Evolutionary conservation across 2,888 invertebrate genomes (phyloP).

Genomic region (Asteroscopus sphinx): DNA sequence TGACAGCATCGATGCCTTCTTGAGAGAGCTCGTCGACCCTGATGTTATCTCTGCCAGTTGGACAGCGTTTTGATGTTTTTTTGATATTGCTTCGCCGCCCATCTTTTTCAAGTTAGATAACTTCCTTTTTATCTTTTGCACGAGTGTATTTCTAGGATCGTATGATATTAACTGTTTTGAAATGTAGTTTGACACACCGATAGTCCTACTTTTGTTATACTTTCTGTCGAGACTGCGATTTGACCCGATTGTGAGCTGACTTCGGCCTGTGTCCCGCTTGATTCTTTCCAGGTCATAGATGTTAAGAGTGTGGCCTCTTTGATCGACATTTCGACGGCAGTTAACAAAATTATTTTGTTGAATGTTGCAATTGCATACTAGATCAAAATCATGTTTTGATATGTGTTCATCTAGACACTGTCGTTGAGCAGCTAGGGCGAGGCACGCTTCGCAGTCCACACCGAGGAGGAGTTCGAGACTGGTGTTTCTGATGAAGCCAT

Average conservation of each 20-base stretch:
- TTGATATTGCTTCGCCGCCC: conserved; percentile 83
- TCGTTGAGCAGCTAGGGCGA: conserved; percentile 82
- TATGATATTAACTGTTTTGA: conserved; percentile 87
- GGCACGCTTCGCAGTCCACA: conserved; percentile 87
- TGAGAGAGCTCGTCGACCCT: conserved; percentile 83
- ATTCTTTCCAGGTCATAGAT: conserved; percentile 86
- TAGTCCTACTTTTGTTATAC: conserved; percentile 83
- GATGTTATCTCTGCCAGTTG: conserved; percentile 86
- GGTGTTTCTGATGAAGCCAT: conserved; percentile 86
- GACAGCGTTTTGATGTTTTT: conserved; percentile 86
- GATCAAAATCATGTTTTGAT: conserved; percentile 82
- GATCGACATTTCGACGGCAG: conserved; percentile 77
- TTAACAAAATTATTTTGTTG: conserved; percentile 85
- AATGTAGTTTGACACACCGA: conserved; percentile 86
- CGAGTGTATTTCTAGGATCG: conserved; percentile 84
- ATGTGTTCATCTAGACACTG: conserved; percentile 81
- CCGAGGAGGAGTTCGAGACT: conserved; percentile 86
- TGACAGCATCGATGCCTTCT: conserved; percentile 85
- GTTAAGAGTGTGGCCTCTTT: conserved; percentile 82
- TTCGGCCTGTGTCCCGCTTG: conserved; percentile 79
- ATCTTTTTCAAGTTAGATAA: conserved; percentile 87
- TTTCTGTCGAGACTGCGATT: conserved; percentile 87
- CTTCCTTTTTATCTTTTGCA: conserved; percentile 87
- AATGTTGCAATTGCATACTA: conserved; percentile 86
- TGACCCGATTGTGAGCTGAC: conserved; percentile 75